These are phyloP conservation scores for Sepiola atlantica DNA, from an alignment of 2,888 invertebrate species.

Conservation along the genomic window DNA sequence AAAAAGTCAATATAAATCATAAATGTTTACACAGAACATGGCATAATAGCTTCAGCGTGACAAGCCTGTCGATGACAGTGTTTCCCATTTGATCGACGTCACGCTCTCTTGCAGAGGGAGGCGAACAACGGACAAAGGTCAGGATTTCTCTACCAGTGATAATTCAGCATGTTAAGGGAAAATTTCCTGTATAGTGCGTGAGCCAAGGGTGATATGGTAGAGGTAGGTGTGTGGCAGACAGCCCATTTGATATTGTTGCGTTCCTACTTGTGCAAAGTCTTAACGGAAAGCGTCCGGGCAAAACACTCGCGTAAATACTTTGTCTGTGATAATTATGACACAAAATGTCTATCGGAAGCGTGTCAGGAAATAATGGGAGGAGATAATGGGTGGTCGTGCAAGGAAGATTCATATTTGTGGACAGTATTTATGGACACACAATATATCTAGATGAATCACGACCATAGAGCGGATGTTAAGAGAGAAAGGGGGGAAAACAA, in stretches of 20 bases:
- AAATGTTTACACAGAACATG: neutral
- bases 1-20: conserved; percentile 19
- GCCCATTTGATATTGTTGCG: neutral
- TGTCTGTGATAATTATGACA: neutral
- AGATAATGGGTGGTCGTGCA: neutral
- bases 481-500: too few relatives aligned
- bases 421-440: neutral
- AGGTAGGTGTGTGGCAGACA: neutral
- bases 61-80: neutral
- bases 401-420: neutral
- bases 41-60: neutral
- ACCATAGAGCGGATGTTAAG: too few relatives aligned
- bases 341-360: conserved; percentile 12
- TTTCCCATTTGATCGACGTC: neutral
- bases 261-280: neutral
- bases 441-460: neutral
- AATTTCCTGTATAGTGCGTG: conserved; percentile 5
- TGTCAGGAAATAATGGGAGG: neutral
- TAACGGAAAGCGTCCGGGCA: conserved; percentile 14
- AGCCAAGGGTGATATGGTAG: conserved; percentile 32
- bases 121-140: neutral
- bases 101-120: neutral
- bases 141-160: neutral
- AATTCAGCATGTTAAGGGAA: conserved; percentile 8
- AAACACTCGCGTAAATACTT: conserved; percentile 11